Evolutionary conservation across 2,797 vertebrate species (phyloP).

Genomic region (Oryzias dopingdopingensis): DNA sequence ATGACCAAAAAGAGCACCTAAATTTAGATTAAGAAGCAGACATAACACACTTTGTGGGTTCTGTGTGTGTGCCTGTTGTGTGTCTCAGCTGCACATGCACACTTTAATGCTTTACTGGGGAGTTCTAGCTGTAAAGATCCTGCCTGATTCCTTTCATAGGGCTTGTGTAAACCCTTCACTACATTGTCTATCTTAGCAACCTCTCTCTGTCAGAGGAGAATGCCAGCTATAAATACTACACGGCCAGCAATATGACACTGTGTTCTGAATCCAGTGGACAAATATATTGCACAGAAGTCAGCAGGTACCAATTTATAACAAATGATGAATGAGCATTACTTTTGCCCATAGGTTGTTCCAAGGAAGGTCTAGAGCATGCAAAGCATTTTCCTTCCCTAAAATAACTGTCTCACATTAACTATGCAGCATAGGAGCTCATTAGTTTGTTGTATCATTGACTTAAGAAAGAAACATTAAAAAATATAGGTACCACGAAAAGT

Average conservation of each 20-base stretch:
- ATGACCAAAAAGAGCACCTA: constrained; percentile 63
- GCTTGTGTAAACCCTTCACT: constrained; percentile 51
- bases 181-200: constrained; percentile 66
- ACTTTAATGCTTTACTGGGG: constrained; percentile 19
- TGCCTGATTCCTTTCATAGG: constrained; percentile 46
- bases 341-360: constrained; percentile 71
- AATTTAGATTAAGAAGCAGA: constrained; percentile 62
- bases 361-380: constrained; percentile 31
- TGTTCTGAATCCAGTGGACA: constrained; percentile 73
- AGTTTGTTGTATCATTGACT: not conserved
- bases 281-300: constrained; percentile 72
- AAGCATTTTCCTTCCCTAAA: constrained; percentile 23
- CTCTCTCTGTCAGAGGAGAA: constrained; percentile 66
- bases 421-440: not conserved
- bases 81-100: constrained; percentile 12
- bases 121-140: constrained; percentile 50
- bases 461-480: too few relatives aligned
- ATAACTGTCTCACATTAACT: too few relatives aligned
- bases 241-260: constrained; percentile 50
- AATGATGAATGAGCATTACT: constrained; percentile 62
- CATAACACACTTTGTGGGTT: constrained; percentile 15
- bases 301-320: constrained; percentile 57
- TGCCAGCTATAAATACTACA: constrained; percentile 68
- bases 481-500: too few relatives aligned
- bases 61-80: constrained; percentile 1